Conservation (phyloP, 2,888 invertebrate genomes). For the Lasioglossum calceatum region DNA sequence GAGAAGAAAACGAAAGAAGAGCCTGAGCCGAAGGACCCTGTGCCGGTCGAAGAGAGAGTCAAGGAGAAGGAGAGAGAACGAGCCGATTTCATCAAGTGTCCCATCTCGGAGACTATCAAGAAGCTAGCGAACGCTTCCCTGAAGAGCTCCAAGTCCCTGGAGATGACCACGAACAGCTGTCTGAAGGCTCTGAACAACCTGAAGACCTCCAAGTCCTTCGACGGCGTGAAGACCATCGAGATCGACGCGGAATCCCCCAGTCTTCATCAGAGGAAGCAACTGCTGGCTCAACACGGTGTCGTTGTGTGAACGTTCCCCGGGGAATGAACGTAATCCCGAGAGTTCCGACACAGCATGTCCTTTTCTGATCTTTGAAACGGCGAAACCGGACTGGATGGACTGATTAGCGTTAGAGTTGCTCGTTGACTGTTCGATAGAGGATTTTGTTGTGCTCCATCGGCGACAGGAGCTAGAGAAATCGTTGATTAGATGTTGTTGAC, state of each 20-base stretch:
- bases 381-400: constrained; percentile 6
- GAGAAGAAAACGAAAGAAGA: constrained; percentile 35
- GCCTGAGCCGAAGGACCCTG: constrained; percentile 42
- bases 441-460: constrained; percentile 26
- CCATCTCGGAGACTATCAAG: constrained; percentile 83
- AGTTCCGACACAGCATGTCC: not conserved
- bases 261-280: constrained; percentile 81
- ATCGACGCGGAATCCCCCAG: constrained; percentile 81
- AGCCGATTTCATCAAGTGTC: constrained; percentile 80
- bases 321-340: not conserved
- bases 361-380: constrained; percentile 1
- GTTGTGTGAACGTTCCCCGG: constrained; percentile 73
- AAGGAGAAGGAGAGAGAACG: constrained; percentile 74
- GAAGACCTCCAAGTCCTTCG: constrained; percentile 76
- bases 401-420: constrained; percentile 10
- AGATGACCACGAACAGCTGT: constrained; percentile 77
- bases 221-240: constrained; percentile 68
- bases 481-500: not conserved
- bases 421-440: constrained; percentile 8
- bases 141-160: constrained; percentile 78
- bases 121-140: constrained; percentile 82
- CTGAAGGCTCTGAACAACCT: constrained; percentile 76
- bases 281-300: constrained; percentile 82
- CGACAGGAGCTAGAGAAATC: not conserved
- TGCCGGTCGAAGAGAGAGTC: constrained; percentile 55